phyloP scores from a whole-genome alignment of 2,888 invertebrate genomes.

The Andrena minutula region DNA sequence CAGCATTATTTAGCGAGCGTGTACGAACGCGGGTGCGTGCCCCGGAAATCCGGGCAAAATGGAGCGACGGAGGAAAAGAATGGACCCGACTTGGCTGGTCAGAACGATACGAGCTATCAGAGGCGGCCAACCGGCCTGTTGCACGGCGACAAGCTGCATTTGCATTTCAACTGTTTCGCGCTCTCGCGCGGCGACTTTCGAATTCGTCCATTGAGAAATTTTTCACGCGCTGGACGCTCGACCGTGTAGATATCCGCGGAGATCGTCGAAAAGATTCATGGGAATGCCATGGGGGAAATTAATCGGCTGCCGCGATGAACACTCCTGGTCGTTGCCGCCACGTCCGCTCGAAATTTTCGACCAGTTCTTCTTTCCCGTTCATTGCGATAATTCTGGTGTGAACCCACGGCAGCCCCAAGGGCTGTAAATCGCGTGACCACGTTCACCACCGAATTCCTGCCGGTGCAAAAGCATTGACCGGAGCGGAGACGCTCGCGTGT shows the following conservation, averaged over 20 bases:
- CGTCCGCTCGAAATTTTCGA: not conserved
- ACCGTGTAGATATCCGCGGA: not conserved
- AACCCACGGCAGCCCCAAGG: conserved; percentile 61
- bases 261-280: conserved; percentile 3
- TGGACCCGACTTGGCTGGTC: conserved; percentile 71
- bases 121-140: conserved; percentile 76
- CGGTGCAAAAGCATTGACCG: conserved; percentile 69
- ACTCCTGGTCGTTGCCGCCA: not conserved
- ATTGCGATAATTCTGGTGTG: conserved; percentile 11
- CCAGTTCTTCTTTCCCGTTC: not conserved
- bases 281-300: not conserved
- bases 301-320: not conserved
- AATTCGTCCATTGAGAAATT: conserved; percentile 63
- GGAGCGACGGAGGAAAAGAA: conserved; percentile 68
- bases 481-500: conserved; percentile 71
- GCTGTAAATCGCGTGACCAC: conserved; percentile 73
- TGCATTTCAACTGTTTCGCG: conserved; percentile 68
- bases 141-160: conserved; percentile 75
- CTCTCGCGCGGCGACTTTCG: conserved; percentile 46
- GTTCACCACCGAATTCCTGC: conserved; percentile 65
- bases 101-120: conserved; percentile 79
- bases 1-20: conserved; percentile 45
- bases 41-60: conserved; percentile 56
- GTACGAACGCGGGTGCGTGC: conserved; percentile 23
- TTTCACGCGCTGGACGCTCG: conserved; percentile 1